Evolutionary conservation across 2,797 vertebrate genomes (phyloP), one percentile per base, ranked within the genome.

Genomic region (Liparis tanakae): DNA sequence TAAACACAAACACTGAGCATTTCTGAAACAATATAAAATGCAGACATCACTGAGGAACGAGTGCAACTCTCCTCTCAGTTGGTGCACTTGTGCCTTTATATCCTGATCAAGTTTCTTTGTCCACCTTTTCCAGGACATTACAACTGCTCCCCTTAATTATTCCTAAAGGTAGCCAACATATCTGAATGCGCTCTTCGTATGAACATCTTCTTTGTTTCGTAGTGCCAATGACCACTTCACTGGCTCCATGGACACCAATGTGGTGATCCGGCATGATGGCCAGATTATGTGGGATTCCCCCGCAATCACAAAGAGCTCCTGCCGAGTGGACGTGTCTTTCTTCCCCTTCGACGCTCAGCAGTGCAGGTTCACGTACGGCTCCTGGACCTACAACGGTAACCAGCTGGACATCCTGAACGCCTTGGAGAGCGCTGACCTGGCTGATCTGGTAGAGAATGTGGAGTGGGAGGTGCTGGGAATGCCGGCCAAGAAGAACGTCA

Each of bases 381-480:
- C 97, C 36, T 98, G 97, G 97, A 98, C 97, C 4, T 94, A 98
- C 90, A 96, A 96, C 0, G 96, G 97, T 0, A 96, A 97, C 90
- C 97, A 98, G 84, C 91, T 99, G 4, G 95, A 99, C 81, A 93
- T 99, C 61, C 85, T 80, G 10, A 95, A 96, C 1, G 93, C 82
- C 1, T 88, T 95, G 87, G 90, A 94, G 0, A 86, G 89, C 0
- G 97, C 93, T 0, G 94, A 97, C 91, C 94, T 97, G 78, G 93
- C 93, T 0, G 97, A 98, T 92, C 94, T 98, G 6, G 95, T 98
- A 87, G 96, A 96, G 54, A 97, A 98, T 0, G 96, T 98, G 62
- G 97, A 98, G 87, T 98, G 97, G 97, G 95, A 96, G 79, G 93
- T 97, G 46, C 91, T 96, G 82, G 97, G 96, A 6, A 97, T 98